These are phyloP conservation scores for Lontra canadensis DNA, from an alignment of 2,113 vertebrate species.

Conservation along the genomic window DNA sequence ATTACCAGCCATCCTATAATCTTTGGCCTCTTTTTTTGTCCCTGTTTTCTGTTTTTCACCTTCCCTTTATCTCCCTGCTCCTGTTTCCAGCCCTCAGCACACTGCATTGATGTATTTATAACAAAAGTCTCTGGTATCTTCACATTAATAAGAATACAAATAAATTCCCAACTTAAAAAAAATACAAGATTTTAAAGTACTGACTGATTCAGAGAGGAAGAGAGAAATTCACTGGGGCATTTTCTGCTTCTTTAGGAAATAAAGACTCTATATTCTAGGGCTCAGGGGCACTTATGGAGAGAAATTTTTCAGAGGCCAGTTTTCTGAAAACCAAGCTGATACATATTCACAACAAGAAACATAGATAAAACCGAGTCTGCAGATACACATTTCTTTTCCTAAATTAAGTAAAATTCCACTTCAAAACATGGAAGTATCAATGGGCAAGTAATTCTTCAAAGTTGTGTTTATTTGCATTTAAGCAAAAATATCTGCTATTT, in stretches of 20 bases:
- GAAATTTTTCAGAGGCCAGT: neutral
- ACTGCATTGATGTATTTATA: neutral
- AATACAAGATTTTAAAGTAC: neutral
- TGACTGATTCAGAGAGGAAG: neutral
- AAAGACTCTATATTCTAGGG: neutral
- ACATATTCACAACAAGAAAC: neutral
- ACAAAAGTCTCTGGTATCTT: neutral
- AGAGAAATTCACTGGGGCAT: neutral
- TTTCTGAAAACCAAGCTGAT: slow-evolving; percentile 29
- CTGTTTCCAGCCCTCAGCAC: neutral
- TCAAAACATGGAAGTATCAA: neutral
- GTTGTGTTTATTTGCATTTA: neutral
- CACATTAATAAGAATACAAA: neutral
- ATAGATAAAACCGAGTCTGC: neutral
- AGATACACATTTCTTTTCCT: neutral
- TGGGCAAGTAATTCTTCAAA: neutral
- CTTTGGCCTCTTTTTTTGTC: neutral
- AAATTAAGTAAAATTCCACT: slow-evolving; percentile 38
- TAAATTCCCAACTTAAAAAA: neutral
- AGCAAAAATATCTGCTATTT: neutral
- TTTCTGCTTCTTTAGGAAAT: neutral
- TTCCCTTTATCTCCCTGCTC: neutral
- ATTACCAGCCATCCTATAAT: neutral
- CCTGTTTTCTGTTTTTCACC: neutral
- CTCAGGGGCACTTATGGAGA: neutral